phyloP scores from a whole-genome alignment of 2,888 invertebrate genomes.

The Papilio protenor region DNA sequence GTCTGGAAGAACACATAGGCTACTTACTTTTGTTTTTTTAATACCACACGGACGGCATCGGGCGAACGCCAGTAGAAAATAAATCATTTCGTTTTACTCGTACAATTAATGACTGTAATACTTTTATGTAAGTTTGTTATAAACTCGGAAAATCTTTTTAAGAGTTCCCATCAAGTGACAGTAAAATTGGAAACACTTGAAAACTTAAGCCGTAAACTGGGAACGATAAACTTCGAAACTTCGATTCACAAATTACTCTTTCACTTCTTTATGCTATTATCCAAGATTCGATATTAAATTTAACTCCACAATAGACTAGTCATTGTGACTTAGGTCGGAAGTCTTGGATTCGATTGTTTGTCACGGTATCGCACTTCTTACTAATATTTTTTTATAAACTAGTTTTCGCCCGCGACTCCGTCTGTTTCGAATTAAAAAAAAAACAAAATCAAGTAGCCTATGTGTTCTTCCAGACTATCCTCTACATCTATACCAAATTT shows the following conservation, averaged over 20 bases:
- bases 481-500: too few relatives aligned
- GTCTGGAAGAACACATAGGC: too few relatives aligned
- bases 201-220: constrained; percentile 31
- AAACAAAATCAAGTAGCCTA: too few relatives aligned
- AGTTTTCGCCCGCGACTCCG: too few relatives aligned
- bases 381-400: too few relatives aligned
- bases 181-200: constrained; percentile 26
- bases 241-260: constrained; percentile 24
- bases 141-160: constrained; percentile 29
- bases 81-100: background rate
- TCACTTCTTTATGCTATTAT: constrained; percentile 19
- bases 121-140: constrained; percentile 6
- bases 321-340: background rate
- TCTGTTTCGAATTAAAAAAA: too few relatives aligned
- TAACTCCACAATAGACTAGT: background rate
- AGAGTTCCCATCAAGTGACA: constrained; percentile 32
- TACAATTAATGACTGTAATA: background rate
- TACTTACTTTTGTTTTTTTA: too few relatives aligned
- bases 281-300: constrained; percentile 3
- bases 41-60: too few relatives aligned
- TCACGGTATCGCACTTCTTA: too few relatives aligned
- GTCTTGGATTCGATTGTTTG: background rate
- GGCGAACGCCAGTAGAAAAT: background rate
- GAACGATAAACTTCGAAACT: constrained; percentile 12
- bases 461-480: too few relatives aligned